These are phyloP conservation scores for Anolis sagrei DNA, from an alignment of 2,113 vertebrate species.

Conservation along the genomic window DNA sequence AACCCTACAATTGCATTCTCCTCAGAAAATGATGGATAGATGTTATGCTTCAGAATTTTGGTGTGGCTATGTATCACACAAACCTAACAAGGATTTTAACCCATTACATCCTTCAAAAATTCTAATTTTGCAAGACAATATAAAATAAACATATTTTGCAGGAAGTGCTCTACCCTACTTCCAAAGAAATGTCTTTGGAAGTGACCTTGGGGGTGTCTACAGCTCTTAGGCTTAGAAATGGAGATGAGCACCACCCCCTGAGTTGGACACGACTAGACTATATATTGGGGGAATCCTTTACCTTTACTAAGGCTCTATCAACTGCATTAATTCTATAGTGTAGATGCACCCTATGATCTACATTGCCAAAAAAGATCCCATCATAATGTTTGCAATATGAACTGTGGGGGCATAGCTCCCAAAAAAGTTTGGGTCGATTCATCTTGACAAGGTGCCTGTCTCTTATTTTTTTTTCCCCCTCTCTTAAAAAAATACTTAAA, in stretches of 20 bases:
- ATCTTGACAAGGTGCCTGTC: neutral
- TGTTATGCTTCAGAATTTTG: constrained; percentile 27
- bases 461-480: no score
- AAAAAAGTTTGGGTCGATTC: neutral
- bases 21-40: constrained; percentile 30
- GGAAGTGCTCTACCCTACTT: neutral
- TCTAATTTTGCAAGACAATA: neutral
- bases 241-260: no score
- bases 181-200: neutral
- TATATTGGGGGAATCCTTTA: no score
- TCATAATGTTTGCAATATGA: neutral
- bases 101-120: neutral
- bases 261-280: no score
- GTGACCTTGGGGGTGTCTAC: no score
- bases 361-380: neutral
- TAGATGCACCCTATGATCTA: neutral
- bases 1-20: neutral
- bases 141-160: neutral
- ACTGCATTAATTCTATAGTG: no score
- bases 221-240: no score
- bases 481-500: neutral
- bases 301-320: no score
- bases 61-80: neutral
- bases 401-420: neutral
- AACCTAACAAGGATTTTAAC: neutral